Evolutionary conservation across 2,797 vertebrate genomes (phyloP), one percentile per base, ranked within the genome.

Genomic region (Naso thynnoides): DNA sequence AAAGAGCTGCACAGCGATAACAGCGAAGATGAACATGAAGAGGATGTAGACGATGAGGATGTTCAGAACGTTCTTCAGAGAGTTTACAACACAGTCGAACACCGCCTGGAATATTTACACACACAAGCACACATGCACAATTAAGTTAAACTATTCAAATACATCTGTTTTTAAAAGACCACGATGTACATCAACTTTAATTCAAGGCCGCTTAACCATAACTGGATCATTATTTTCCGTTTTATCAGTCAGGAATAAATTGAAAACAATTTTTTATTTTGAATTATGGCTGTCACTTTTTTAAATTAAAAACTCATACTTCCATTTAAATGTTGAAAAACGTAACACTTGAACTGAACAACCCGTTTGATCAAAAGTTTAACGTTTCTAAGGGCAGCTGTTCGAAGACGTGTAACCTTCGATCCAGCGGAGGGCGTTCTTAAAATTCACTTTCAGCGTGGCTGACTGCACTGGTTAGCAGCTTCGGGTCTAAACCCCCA

Each of bases 1-100:
- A 90, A 99, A 99, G 73, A 99, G 97, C 90, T 99, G 98, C 78
- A 99, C 98, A 0, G 98, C 98, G 8, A 99, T 98, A 66, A 99
- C 98, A 0, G 98, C 98, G 1, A 99, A 99, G 88, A 99, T 99
- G 94, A 99, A 98, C 98, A 99, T 99, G 94, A 99, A 99, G 86
- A 99, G 98, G 89, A 99, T 95, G 92, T 99, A 99, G 72, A 99
- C 98, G 0, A 99, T 97, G 81, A 99, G 95, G 93, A 99, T 99
- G 86, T 99, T 99, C 68, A 99, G 95, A 6, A 99, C 98, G 0
- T 99, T 99, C 95, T 97, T 99, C 93, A 99, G 94, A 14, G 98
- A 99, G 90, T 98, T 99, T 73, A 99, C 98, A 53, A 99, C 98
- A 0, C 98, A 99, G 94, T 99, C 98, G 44, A 99, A 99, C 70